Percentiles rank a stretch among this genome's conserved stretches.
Conservation (phyloP, 2,888 invertebrate genomes). For the Drosophila testacea region DNA sequence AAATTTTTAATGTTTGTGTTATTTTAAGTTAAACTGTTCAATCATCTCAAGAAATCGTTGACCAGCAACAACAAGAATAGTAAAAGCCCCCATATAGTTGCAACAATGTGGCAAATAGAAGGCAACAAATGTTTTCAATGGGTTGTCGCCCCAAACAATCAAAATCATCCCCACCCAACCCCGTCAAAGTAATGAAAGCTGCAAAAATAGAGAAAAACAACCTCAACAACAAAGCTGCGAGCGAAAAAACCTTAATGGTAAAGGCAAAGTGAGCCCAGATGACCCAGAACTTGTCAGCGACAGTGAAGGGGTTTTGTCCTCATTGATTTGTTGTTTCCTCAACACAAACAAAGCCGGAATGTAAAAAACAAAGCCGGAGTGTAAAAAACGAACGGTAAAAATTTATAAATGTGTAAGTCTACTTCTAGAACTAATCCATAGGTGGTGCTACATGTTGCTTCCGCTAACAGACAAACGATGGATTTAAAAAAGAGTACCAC, state of each 20-base stretch:
- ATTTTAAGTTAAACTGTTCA: background rate
- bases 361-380: constrained; percentile 5
- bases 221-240: constrained; percentile 28
- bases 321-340: constrained; percentile 38
- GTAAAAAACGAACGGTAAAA: too few relatives aligned
- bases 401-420: too few relatives aligned
- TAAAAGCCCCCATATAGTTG: constrained; percentile 1
- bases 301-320: background rate
- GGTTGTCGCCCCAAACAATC: constrained; percentile 28
- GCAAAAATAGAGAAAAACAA: constrained; percentile 4
- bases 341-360: constrained; percentile 31
- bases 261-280: constrained; percentile 49
- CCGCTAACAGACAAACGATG: too few relatives aligned
- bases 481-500: too few relatives aligned
- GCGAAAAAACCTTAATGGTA: constrained; percentile 38
- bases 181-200: background rate
- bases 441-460: too few relatives aligned
- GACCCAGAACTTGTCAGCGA: constrained; percentile 72
- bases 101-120: constrained; percentile 41
- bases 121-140: constrained; percentile 45
- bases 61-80: constrained; percentile 15
- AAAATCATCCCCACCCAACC: constrained; percentile 14
- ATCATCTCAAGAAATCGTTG: constrained; percentile 18
- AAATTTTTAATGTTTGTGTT: background rate
- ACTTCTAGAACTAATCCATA: too few relatives aligned